Conservation (phyloP, 2,113 vertebrate genomes). For the Capricornis sumatraensis region DNA sequence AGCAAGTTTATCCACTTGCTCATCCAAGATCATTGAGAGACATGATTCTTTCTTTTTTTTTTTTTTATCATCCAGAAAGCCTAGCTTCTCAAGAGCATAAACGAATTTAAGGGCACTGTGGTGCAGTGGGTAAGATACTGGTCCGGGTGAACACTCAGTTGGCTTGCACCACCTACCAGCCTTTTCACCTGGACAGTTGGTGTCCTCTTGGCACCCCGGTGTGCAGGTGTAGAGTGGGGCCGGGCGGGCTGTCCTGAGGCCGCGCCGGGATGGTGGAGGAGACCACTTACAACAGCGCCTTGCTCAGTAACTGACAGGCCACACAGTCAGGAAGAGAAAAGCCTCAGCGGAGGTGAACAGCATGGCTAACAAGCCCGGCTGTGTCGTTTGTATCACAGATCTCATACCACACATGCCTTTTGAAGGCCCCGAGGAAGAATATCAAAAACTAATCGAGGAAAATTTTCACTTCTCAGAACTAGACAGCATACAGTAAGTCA, state of each 20-base stretch:
- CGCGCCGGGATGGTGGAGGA: rapidly evolving
- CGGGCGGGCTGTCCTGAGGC: too few species aligned
- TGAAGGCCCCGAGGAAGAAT: background rate
- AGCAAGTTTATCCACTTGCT: background rate
- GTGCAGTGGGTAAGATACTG: rapidly evolving
- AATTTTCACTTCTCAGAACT: background rate
- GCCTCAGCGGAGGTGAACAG: background rate
- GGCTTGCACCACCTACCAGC: background rate
- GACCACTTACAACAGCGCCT: background rate
- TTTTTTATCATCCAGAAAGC: background rate
- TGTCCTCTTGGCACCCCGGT: rapidly evolving
- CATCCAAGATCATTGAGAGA: background rate
- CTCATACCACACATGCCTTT: background rate
- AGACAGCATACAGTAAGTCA: background rate
- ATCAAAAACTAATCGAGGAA: background rate
- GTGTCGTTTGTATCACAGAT: background rate
- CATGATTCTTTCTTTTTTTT: background rate
- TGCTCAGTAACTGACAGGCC: background rate
- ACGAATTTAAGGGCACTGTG: background rate
- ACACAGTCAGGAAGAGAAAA: background rate
- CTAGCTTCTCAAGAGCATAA: background rate
- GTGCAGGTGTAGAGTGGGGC: too few species aligned
- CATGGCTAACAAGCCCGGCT: background rate
- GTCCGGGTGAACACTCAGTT: background rate
- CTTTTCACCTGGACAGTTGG: background rate